A percentile compares a stretch with the other conserved stretches of the same genome.
phyloP scores from a whole-genome alignment of 2,113 vertebrate species.

The Strix aluco region DNA sequence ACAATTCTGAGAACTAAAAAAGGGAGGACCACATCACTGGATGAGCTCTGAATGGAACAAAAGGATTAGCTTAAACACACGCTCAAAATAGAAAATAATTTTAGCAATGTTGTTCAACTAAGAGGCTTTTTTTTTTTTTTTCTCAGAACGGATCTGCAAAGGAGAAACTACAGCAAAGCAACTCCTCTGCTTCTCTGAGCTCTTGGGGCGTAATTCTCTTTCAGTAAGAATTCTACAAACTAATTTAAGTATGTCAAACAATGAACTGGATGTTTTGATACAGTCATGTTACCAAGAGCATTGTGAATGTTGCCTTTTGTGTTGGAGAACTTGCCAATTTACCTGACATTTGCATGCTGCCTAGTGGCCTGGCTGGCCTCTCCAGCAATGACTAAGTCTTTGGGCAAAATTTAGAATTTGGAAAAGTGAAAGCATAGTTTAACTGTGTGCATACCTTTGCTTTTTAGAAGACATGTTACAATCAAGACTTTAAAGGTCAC shows the following conservation, averaged over 20 bases:
- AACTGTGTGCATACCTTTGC: neutral
- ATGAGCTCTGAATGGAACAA: constrained; percentile 65
- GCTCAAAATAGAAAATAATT: constrained; percentile 68
- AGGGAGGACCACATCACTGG: constrained; percentile 49
- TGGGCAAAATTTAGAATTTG: neutral
- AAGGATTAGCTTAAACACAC: constrained; percentile 56
- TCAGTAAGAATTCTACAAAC: neutral
- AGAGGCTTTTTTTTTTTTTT: neutral
- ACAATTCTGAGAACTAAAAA: constrained; percentile 61
- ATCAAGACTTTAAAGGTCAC: neutral
- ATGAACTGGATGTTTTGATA: neutral
- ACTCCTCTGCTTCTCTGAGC: neutral
- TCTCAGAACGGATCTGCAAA: constrained; percentile 16
- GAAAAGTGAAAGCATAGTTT: neutral
- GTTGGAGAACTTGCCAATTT: neutral
- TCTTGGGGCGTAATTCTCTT: neutral
- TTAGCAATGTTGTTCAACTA: constrained; percentile 47
- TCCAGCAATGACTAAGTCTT: neutral
- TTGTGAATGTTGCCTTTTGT: neutral
- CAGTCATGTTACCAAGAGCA: rapidly evolving
- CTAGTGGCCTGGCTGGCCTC: neutral
- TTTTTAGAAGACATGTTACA: neutral
- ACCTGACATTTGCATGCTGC: neutral
- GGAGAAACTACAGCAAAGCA: constrained; percentile 42
- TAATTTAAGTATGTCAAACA: constrained; percentile 42